phyloP scores from a whole-genome alignment of 2,888 invertebrate genomes.

The Blastobasis adustella region DNA sequence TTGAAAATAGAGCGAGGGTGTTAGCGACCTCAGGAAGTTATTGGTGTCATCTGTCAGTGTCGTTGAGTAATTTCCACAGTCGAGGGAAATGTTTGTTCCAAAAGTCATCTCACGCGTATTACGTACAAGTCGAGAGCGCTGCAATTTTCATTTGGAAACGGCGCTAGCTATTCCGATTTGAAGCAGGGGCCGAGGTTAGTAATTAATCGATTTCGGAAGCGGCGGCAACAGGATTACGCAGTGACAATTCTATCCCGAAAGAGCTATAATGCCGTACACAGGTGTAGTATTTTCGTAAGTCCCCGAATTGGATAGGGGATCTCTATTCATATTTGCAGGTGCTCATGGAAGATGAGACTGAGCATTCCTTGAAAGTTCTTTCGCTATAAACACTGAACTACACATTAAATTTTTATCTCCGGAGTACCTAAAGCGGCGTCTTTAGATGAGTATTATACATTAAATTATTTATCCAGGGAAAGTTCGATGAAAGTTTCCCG shows the following conservation, averaged over 20 bases:
- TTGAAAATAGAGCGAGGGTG: constrained; percentile 38
- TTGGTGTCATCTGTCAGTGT: constrained; percentile 65
- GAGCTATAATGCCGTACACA: constrained; percentile 22
- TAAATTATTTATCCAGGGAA: constrained; percentile 61
- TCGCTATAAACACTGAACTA: not conserved
- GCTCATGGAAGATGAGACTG: too few species aligned
- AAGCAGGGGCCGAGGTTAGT: not conserved
- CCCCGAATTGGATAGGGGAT: not conserved
- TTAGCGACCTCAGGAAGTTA: constrained; percentile 50
- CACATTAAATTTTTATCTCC: constrained; percentile 10
- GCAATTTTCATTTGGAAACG: constrained; percentile 17
- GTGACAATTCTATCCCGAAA: constrained; percentile 18
- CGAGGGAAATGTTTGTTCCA: constrained; percentile 52
- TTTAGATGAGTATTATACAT: constrained; percentile 61
- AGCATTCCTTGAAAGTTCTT: not conserved
- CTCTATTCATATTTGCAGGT: too few species aligned
- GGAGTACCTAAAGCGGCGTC: constrained; percentile 36
- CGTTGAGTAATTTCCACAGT: constrained; percentile 59
- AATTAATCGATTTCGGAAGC: constrained; percentile 8
- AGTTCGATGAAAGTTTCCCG: constrained; percentile 44
- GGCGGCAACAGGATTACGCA: constrained; percentile 14
- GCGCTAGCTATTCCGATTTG: constrained; percentile 12
- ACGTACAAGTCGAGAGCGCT: constrained; percentile 30
- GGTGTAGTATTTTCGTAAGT: constrained; percentile 15
- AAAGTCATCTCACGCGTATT: constrained; percentile 51